These are phyloP conservation scores for Eulemur albifrons DNA, from an alignment of 2,797 vertebrate species.

Conservation along the genomic window DNA sequence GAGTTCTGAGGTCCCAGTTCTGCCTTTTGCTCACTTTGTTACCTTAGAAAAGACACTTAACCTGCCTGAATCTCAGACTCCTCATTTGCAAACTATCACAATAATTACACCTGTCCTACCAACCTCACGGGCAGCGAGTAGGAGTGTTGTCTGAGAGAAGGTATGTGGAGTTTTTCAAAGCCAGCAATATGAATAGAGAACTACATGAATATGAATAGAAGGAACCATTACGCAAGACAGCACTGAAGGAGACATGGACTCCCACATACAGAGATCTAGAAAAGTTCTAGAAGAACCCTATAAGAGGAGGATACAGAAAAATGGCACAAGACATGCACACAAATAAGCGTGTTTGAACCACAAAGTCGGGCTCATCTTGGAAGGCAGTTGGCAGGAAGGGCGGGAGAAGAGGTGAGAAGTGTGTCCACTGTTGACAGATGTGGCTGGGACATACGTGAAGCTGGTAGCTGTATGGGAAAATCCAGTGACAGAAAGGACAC, in stretches of 20 bases:
- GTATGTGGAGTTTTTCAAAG: neutral
- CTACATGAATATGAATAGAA: neutral
- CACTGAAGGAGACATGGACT: neutral
- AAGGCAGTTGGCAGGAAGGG: neutral
- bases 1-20: neutral
- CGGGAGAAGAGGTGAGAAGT: neutral
- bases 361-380: neutral
- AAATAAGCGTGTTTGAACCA: neutral
- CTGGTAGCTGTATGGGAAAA: neutral
- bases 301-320: neutral
- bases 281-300: neutral
- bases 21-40: neutral
- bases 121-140: too few relatives aligned
- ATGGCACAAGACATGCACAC: neutral
- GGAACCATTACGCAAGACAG: neutral
- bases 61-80: neutral
- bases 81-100: neutral
- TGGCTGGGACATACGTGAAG: neutral
- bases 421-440: neutral
- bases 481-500: neutral
- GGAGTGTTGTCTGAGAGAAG: neutral
- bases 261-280: neutral
- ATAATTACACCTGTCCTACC: neutral
- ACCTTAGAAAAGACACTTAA: neutral
- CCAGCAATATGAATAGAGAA: neutral